phyloP scores from a whole-genome alignment of 2,888 invertebrate genomes.

The Kuschelorhynchus macadamiae region DNA sequence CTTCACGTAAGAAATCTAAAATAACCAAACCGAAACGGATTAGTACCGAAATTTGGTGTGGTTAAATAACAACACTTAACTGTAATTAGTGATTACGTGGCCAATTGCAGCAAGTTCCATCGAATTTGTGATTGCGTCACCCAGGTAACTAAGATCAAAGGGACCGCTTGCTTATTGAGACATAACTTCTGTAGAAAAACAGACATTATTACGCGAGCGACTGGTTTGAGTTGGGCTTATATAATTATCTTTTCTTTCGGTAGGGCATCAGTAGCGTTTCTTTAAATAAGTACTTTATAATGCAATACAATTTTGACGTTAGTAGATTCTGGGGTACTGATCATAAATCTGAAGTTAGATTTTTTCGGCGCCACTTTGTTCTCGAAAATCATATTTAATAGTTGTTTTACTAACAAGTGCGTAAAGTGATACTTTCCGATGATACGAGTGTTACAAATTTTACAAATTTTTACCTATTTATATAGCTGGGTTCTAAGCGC shows the following conservation, averaged over 20 bases:
- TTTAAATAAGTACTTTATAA: too few relatives aligned
- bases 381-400: too few relatives aligned
- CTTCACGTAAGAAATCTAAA: background rate
- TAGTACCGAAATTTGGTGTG: slow-evolving; percentile 6
- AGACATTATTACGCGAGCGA: slow-evolving; percentile 30
- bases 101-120: slow-evolving; percentile 22
- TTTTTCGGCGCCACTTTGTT: too few relatives aligned
- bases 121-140: slow-evolving; percentile 54
- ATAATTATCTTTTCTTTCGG: background rate
- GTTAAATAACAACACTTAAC: slow-evolving; percentile 24
- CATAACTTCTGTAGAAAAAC: slow-evolving; percentile 59
- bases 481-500: too few relatives aligned
- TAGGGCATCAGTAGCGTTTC: background rate
- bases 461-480: too few relatives aligned
- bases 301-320: too few relatives aligned
- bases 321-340: too few relatives aligned
- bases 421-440: too few relatives aligned
- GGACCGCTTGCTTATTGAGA: slow-evolving; percentile 61
- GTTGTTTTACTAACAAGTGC: too few relatives aligned
- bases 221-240: slow-evolving; percentile 11
- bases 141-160: slow-evolving; percentile 57
- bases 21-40: too few relatives aligned
- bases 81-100: slow-evolving; percentile 24
- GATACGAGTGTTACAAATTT: too few relatives aligned
- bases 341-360: too few relatives aligned